Conservation (phyloP, 2,113 vertebrate species). For the Notiomystis cincta region DNA sequence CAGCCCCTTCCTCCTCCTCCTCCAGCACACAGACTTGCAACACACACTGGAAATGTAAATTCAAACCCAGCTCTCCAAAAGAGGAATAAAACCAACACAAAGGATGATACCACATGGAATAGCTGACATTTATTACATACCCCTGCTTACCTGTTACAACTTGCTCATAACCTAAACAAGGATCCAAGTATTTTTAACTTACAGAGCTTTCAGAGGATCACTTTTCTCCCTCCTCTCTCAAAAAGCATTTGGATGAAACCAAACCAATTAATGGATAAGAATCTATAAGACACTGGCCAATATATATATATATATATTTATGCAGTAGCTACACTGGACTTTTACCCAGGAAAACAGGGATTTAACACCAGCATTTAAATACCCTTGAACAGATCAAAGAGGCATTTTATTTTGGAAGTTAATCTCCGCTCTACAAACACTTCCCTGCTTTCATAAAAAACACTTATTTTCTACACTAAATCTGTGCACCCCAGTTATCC, state of each 20-base stretch:
- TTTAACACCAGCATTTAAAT: neutral
- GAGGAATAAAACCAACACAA: neutral
- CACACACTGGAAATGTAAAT: neutral
- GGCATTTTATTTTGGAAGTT: neutral
- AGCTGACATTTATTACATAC: neutral
- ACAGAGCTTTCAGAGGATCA: neutral
- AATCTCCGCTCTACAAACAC: neutral
- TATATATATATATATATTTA: neutral
- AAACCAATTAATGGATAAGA: neutral
- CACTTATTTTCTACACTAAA: neutral
- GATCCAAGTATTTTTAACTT: neutral
- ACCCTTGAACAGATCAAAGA: neutral
- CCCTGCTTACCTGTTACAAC: neutral
- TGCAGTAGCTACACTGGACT: neutral
- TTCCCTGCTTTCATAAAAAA: neutral
- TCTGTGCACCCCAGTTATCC: neutral
- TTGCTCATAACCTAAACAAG: neutral
- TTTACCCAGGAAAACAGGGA: neutral
- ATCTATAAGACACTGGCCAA: neutral
- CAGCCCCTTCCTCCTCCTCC: neutral
- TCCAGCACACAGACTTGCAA: neutral
- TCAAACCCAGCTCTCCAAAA: neutral
- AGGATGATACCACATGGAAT: neutral
- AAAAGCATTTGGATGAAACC: neutral
- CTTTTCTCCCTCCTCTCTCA: neutral